These are phyloP conservation scores for Porites divaricata DNA, from an alignment of 92 coral and sea anemone genomes.

Conservation along the genomic window DNA sequence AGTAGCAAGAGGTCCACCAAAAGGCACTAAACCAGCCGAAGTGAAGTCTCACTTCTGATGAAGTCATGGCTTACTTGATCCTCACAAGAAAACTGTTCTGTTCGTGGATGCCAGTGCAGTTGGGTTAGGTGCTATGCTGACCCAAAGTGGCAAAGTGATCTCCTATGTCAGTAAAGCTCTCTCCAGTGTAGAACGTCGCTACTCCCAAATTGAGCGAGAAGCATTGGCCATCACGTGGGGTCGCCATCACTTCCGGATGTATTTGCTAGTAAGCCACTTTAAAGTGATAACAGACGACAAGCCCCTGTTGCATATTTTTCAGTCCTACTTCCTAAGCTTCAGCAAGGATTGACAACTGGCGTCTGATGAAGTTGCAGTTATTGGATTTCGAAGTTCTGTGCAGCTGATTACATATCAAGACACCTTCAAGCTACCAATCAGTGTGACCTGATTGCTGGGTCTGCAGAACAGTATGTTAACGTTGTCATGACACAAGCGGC, in stretches of 20 bases:
- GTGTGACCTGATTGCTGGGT: conserved; percentile 31
- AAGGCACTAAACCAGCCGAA: conserved; percentile 37
- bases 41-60: conserved; percentile 50
- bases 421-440: conserved; percentile 37
- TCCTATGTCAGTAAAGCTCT: conserved; percentile 52
- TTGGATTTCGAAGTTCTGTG: no score
- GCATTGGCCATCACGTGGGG: no score
- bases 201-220: conserved; percentile 24
- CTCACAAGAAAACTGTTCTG: conserved; percentile 34
- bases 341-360: no score
- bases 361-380: no score
- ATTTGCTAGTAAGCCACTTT: conserved; percentile 3
- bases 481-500: no score
- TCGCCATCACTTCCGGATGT: no score
- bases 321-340: conserved; percentile 28
- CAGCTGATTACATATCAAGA: conserved; percentile 2
- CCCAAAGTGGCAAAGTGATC: conserved; percentile 46
- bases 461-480: not conserved
- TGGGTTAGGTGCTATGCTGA: conserved; percentile 47
- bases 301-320: no score
- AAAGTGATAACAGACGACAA: not conserved
- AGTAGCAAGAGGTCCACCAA: conserved; percentile 45
- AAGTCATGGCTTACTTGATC: conserved; percentile 54
- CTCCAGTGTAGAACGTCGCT: conserved; percentile 40
- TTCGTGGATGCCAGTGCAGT: conserved; percentile 51